Base-by-base conservation (phyloP, 1,140 invertebrate genomes). In the Trachymyrmex cornetzi region DNA sequence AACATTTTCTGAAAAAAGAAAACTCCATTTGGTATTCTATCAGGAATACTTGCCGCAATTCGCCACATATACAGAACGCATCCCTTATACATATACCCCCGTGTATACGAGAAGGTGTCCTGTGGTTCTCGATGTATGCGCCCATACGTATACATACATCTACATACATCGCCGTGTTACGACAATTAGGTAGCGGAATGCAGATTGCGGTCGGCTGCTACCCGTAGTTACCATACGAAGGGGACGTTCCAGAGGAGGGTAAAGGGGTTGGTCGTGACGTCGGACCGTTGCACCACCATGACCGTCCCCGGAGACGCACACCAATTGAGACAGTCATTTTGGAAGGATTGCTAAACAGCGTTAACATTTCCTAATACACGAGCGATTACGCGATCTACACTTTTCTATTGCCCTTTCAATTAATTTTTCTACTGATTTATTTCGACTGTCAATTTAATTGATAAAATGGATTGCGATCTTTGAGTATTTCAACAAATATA, bases 171-270 rank as follows among this genome's bases (percentile, higher is more conserved):
- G 85, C 19, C 89, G 92, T 92, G 91, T 92, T 93, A 92, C 89
- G 92, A 93, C 93, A 93, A 93, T 93, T 93, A 93, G 92, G 91
- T 92, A 93, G 92, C 90, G 92, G 92, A 93, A 93, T 93, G 93
- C 92, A 93, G 93, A 93, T 93, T 93, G 93, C 90, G 92, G 92
- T 93, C 85, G 89, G 89, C 81, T 91, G 87, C 89, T 93, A 90
- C 79, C 92, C 91, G 90, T 93, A 93, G 91, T 93, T 93, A 93
- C 92, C 92, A 92, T 93, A 93, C 92, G 89, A 88, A 85, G 86
- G 64, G 88, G 72, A 59, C 79, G 79, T 69, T 85, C 72, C 84
- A 27, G 79, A 50, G 71, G 79, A 71, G 79, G 85, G 90, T 88
- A 87, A 91, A 87, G 90, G 90, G 91, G 72, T 55, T 87, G 75